These are phyloP conservation scores for Eudasyphora cyanicolor DNA, from an alignment of 2,888 invertebrate genomes.

Conservation along the genomic window DNA sequence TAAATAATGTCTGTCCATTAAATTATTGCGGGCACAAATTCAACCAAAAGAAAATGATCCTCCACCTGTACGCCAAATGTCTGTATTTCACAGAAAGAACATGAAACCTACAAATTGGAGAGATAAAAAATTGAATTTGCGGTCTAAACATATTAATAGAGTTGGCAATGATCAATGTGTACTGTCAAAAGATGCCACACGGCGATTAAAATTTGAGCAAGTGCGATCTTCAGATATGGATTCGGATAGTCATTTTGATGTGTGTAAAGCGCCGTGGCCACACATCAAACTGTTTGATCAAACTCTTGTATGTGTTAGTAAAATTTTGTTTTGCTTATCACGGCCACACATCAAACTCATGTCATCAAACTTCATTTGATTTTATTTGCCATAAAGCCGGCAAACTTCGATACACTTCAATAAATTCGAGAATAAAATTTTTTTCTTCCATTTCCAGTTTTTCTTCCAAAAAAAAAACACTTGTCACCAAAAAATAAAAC, in stretches of 20 bases:
- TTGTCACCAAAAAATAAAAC: too few relatives aligned
- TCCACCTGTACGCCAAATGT: neutral
- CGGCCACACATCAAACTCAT: too few relatives aligned
- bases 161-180: constrained; percentile 18
- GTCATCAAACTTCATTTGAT: too few relatives aligned
- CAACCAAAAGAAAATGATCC: neutral
- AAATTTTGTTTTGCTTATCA: too few relatives aligned
- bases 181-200: neutral
- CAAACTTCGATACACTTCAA: too few relatives aligned
- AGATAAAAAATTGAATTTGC: neutral
- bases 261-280: too few relatives aligned
- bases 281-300: too few relatives aligned
- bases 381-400: too few relatives aligned
- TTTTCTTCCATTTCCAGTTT: too few relatives aligned
- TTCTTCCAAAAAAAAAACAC: too few relatives aligned
- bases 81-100: neutral
- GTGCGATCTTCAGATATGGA: neutral
- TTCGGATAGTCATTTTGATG: neutral
- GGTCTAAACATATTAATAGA: neutral
- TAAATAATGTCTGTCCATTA: neutral
- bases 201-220: constrained; percentile 9
- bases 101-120: constrained; percentile 24
- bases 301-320: too few relatives aligned
- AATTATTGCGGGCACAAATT: neutral
- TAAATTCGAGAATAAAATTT: too few relatives aligned